Evolutionary conservation across 2,797 vertebrate species (phyloP).

Genomic region (Danio aesculapii): DNA sequence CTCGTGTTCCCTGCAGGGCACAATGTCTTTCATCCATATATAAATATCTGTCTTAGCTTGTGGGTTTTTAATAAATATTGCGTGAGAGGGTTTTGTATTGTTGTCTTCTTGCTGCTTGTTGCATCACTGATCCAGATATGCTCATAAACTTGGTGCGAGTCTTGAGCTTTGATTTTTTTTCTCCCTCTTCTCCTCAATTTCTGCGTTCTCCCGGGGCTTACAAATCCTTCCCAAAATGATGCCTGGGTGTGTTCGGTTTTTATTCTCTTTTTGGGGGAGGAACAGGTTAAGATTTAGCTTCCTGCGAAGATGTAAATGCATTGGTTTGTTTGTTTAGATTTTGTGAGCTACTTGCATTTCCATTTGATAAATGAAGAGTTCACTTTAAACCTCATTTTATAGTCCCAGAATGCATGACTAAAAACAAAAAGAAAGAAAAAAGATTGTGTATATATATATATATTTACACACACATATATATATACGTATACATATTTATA

Average conservation of each 20-base stretch:
- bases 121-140: constrained; percentile 67
- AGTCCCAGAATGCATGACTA: not conserved
- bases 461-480: too few species aligned
- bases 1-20: constrained; percentile 12
- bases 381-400: constrained; percentile 39
- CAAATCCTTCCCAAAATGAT: constrained; percentile 26
- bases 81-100: constrained; percentile 53
- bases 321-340: not conserved
- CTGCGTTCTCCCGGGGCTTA: not conserved
- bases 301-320: not conserved
- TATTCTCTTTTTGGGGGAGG: not conserved
- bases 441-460: too few species aligned
- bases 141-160: constrained; percentile 47
- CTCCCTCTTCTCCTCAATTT: constrained; percentile 33
- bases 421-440: too few species aligned
- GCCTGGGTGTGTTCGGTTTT: not conserved
- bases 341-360: not conserved
- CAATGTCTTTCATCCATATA: not conserved
- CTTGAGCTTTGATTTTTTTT: constrained; percentile 50
- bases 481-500: too few species aligned
- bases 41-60: constrained; percentile 2
- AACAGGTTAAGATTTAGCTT: not conserved
- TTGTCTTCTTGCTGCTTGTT: constrained; percentile 71
- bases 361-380: not conserved
- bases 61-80: constrained; percentile 30